phyloP scores from a whole-genome alignment of 2,888 invertebrate species.

The Hirudinaria manillensis region DNA sequence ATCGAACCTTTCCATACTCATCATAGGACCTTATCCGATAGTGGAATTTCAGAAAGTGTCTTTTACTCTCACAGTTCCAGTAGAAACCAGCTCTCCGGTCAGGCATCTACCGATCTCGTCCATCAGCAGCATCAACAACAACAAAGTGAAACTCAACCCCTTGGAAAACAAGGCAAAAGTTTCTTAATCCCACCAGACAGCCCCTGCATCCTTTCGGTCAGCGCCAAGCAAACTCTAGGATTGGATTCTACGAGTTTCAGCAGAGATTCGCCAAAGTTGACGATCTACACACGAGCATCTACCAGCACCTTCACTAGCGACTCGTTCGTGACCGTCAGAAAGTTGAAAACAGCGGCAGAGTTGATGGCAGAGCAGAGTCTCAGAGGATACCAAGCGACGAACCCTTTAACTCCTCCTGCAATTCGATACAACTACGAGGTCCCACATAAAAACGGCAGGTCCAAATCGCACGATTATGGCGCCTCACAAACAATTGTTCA shows the following conservation, averaged over 20 bases:
- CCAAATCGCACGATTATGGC: constrained; percentile 1
- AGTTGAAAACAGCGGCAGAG: constrained; percentile 50
- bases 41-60: background rate
- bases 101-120: background rate
- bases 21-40: background rate
- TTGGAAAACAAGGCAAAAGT: too few relatives aligned
- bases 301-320: background rate
- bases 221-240: background rate
- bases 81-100: background rate
- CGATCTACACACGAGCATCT: background rate
- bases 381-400: background rate
- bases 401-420: background rate
- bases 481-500: background rate
- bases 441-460: constrained; percentile 1
- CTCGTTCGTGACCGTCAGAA: constrained; percentile 37
- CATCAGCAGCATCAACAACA: too few relatives aligned
- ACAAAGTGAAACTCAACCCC: too few relatives aligned
- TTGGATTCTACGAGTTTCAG: background rate
- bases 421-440: background rate
- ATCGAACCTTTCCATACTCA: background rate
- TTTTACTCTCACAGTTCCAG: background rate
- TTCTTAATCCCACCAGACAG: too few relatives aligned
- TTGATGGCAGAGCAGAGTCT: constrained; percentile 44
- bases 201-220: too few relatives aligned
- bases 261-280: background rate